A percentile compares a stretch with the other conserved stretches of the same genome.
Conservation (phyloP, 2,113 vertebrate species). For the Dinomys branickii region DNA sequence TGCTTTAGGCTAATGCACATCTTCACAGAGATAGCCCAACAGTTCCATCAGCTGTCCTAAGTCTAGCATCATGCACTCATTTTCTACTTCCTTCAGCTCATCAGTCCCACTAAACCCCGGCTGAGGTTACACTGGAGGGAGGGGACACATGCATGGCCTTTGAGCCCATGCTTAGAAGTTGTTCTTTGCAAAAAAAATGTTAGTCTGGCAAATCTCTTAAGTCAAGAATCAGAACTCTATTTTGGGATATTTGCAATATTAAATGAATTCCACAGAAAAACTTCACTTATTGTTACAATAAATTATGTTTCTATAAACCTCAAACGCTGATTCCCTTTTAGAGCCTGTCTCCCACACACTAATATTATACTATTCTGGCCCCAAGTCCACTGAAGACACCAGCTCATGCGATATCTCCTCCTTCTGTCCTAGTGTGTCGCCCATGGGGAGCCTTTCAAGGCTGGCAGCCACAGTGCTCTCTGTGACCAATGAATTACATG, state of each 20-base stretch:
- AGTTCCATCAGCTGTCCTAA: no score
- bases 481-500: not conserved
- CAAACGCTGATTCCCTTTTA: not conserved
- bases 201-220: not conserved
- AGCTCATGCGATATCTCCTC: not conserved
- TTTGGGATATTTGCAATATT: not conserved
- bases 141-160: accelerated
- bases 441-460: not conserved
- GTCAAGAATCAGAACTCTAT: not conserved
- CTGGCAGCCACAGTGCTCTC: not conserved
- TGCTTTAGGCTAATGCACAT: no score
- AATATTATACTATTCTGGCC: not conserved
- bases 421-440: not conserved
- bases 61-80: not conserved
- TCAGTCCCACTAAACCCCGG: not conserved
- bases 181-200: not conserved
- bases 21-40: not conserved
- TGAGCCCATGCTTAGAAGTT: not conserved
- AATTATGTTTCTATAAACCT: constrained; percentile 32
- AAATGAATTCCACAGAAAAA: not conserved
- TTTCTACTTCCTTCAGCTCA: not conserved
- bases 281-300: constrained; percentile 42
- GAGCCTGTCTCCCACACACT: not conserved
- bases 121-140: not conserved
- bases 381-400: not conserved